These are phyloP conservation scores for Caenorhabditis angaria DNA, from an alignment of 2,888 invertebrate species.

Conservation along the genomic window DNA sequence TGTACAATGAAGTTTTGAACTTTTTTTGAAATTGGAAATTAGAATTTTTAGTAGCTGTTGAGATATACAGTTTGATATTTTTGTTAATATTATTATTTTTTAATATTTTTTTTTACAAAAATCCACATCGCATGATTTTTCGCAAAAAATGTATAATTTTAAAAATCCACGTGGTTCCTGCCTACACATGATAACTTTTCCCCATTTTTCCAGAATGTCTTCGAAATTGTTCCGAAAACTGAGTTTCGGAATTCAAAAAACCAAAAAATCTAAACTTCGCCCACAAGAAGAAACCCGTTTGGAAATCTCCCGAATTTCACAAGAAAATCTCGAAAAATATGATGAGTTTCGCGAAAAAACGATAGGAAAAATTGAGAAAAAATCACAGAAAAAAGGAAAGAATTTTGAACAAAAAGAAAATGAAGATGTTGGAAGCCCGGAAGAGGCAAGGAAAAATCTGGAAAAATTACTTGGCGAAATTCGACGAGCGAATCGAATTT, in stretches of 20 bases:
- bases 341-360: conserved; percentile 35
- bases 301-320: conserved; percentile 30
- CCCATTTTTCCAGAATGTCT: conserved; percentile 36
- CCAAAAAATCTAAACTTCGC: too few relatives aligned
- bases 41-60: too few relatives aligned
- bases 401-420: conserved; percentile 18
- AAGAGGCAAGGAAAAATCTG: conserved; percentile 24
- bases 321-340: conserved; percentile 18
- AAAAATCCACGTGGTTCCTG: too few relatives aligned
- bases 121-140: neutral
- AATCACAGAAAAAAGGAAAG: conserved; percentile 2
- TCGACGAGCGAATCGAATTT: conserved; percentile 60
- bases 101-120: neutral
- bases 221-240: conserved; percentile 23
- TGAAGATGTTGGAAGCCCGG: conserved; percentile 7
- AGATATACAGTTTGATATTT: too few relatives aligned
- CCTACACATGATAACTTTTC: too few relatives aligned
- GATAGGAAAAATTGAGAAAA: conserved; percentile 26
- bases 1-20: neutral
- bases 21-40: too few relatives aligned
- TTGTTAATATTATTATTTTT: too few relatives aligned
- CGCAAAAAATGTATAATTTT: too few relatives aligned
- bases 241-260: conserved; percentile 35
- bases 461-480: conserved; percentile 29
- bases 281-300: conserved; percentile 14